Evolutionary conservation across 2,797 vertebrate species (phyloP).

Genomic region (Artibeus jamaicensis): DNA sequence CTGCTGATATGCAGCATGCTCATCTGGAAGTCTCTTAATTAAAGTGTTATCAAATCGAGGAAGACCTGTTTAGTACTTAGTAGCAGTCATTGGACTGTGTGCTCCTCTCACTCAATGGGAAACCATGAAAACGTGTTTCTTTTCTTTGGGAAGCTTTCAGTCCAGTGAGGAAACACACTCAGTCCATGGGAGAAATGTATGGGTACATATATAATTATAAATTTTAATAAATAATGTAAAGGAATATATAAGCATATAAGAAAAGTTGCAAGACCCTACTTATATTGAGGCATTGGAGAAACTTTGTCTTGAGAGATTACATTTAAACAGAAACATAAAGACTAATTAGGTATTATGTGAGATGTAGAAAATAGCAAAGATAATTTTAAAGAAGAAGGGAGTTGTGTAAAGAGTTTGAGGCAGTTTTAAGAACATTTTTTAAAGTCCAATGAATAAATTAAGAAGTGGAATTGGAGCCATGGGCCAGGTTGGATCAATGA

Average conservation of each 20-base stretch:
- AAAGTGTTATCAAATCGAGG: background rate
- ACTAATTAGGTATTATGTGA: background rate
- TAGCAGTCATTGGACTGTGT: background rate
- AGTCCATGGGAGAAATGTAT: background rate
- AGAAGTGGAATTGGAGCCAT: background rate
- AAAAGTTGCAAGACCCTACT: background rate
- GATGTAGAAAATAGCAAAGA: background rate
- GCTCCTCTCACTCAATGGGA: background rate
- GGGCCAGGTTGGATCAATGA: background rate
- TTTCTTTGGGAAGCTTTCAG: background rate
- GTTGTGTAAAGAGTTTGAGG: background rate
- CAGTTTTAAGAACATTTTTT: background rate
- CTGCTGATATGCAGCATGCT: background rate
- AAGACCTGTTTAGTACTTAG: background rate
- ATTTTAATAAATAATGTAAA: background rate
- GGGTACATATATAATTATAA: background rate
- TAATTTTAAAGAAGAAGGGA: background rate
- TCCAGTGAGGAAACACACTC: background rate
- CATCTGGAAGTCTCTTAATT: background rate
- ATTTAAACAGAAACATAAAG: background rate
- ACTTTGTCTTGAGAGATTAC: background rate
- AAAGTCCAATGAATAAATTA: background rate
- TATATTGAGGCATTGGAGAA: background rate
- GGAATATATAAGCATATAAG: background rate
- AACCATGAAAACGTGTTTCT: background rate